These are phyloP conservation scores for Stictonetta naevosa DNA, from an alignment of 2,113 vertebrate genomes.

Conservation along the genomic window DNA sequence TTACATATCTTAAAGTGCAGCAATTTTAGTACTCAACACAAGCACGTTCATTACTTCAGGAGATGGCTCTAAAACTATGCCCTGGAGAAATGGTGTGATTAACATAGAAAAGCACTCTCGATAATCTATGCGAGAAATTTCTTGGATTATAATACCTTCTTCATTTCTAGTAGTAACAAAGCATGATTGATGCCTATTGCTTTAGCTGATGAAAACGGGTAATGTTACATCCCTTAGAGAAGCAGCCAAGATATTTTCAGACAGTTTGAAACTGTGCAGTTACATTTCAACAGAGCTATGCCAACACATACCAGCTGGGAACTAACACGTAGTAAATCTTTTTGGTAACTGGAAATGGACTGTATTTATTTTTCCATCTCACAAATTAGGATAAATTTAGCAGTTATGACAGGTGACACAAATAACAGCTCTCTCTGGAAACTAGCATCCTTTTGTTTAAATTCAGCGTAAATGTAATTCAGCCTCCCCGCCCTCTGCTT, in stretches of 20 bases:
- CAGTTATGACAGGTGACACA: constrained; percentile 5
- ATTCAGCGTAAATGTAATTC: background rate
- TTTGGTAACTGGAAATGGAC: constrained; percentile 23
- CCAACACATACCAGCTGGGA: constrained; percentile 35
- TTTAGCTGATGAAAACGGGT: constrained; percentile 22
- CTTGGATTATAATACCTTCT: constrained; percentile 22
- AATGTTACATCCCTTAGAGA: constrained; percentile 7
- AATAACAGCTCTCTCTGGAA: background rate
- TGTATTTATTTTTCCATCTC: constrained; percentile 1
- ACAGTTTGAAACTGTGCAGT: constrained; percentile 18
- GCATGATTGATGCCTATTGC: constrained; percentile 41
- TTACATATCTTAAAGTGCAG: background rate
- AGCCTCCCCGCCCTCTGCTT: background rate
- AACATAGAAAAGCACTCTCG: constrained; percentile 47
- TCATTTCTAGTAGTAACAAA: constrained; percentile 43
- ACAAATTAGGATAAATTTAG: background rate
- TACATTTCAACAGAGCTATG: constrained; percentile 16
- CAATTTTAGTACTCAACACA: background rate
- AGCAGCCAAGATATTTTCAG: constrained; percentile 42
- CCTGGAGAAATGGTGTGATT: constrained; percentile 24
- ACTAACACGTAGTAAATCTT: background rate
- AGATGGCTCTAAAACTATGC: constrained; percentile 8
- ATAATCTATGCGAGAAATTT: constrained; percentile 22
- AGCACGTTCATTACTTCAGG: constrained; percentile 47
- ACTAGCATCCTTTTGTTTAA: background rate